Conservation (phyloP, 2,113 vertebrate species). For the Gasterosteus nipponicus region DNA sequence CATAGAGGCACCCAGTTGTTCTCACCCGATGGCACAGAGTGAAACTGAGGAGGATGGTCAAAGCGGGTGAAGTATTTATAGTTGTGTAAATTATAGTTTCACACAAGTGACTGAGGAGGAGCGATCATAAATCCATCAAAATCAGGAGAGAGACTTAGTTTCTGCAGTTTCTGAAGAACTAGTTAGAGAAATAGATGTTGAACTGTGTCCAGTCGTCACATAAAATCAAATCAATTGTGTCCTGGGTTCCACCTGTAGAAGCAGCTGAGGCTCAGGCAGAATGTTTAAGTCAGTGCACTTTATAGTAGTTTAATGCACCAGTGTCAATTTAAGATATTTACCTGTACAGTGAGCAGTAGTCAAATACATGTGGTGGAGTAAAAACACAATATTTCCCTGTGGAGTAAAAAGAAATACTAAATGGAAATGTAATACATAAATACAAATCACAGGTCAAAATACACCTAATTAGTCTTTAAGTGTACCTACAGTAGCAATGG, state of each 20-base stretch:
- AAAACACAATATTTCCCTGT: too few relatives aligned
- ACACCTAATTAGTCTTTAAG: background rate
- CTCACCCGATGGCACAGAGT: slow-evolving; percentile 59
- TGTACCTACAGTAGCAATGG: background rate
- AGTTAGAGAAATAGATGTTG: background rate
- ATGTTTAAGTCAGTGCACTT: background rate
- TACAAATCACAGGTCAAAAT: background rate
- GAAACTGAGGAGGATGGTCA: slow-evolving; percentile 65
- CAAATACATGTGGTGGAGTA: background rate
- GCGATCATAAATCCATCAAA: slow-evolving; percentile 15
- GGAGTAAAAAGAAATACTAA: background rate
- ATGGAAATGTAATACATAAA: background rate
- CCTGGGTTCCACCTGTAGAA: background rate
- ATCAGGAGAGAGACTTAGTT: background rate
- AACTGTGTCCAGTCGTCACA: background rate
- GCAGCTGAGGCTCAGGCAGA: background rate
- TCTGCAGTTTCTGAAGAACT: slow-evolving; percentile 1
- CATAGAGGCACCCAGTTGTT: slow-evolving; percentile 73
- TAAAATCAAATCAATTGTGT: background rate
- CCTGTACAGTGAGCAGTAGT: background rate
- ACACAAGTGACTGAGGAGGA: slow-evolving; percentile 10
- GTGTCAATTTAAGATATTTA: background rate
- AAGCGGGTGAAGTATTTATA: slow-evolving; percentile 70
- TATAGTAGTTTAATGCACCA: background rate
- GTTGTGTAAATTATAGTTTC: slow-evolving; percentile 68